Evolutionary conservation across 2,888 invertebrate species (phyloP).

Genomic region (Dolichopus griseipennis): DNA sequence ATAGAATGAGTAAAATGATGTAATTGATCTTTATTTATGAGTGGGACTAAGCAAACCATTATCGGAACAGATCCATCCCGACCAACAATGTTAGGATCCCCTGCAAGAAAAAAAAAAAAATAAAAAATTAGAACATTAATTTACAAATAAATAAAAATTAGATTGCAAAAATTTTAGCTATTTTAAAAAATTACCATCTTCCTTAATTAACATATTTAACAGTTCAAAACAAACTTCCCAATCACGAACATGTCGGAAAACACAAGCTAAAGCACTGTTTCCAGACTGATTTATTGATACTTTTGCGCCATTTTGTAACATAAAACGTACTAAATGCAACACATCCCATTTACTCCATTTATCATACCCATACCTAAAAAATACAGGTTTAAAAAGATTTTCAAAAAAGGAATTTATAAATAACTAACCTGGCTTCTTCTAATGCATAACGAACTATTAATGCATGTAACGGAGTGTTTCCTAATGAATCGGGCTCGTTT

Average conservation of each 20-base stretch:
- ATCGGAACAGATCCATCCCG: constrained; percentile 64
- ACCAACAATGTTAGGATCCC: constrained; percentile 60
- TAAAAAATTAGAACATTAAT: too few species aligned
- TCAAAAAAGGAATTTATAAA: background rate
- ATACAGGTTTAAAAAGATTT: background rate
- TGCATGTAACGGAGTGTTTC: constrained; percentile 65
- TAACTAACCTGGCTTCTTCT: constrained; percentile 50
- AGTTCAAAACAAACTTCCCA: constrained; percentile 53
- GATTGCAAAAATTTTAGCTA: too few species aligned
- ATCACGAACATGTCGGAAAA: constrained; percentile 59
- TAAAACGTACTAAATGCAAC: constrained; percentile 55
- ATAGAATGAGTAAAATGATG: constrained; percentile 64
- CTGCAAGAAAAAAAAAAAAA: constrained; percentile 29
- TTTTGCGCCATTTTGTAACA: constrained; percentile 56
- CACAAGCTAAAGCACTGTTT: constrained; percentile 61
- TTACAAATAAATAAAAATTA: background rate
- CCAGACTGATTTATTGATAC: constrained; percentile 61
- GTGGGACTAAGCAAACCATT: constrained; percentile 63
- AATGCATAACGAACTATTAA: constrained; percentile 55
- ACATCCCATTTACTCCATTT: constrained; percentile 70
- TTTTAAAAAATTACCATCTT: constrained; percentile 34
- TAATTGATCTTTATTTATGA: constrained; percentile 64
- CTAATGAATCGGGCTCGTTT: constrained; percentile 61
- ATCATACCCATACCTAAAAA: constrained; percentile 51
- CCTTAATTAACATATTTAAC: constrained; percentile 42